Conservation (phyloP, 2,113 vertebrate genomes). For the Ammospiza caudacuta region DNA sequence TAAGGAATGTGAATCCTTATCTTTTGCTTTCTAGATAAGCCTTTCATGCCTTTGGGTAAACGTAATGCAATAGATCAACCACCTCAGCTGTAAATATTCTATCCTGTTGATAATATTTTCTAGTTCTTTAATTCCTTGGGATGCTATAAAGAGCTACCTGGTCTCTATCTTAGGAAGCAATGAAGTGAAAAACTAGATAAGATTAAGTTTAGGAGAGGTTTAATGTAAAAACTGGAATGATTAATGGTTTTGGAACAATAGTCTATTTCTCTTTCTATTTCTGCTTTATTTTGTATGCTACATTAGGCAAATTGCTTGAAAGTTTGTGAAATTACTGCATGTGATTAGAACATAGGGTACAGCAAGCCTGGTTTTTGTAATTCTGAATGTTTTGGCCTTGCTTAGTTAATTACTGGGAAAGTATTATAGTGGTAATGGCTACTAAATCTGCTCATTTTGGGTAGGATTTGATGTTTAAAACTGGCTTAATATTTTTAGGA, state of each 20-base stretch:
- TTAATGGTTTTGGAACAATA: background rate
- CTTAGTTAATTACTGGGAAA: background rate
- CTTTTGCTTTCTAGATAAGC: background rate
- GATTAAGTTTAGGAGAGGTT: background rate
- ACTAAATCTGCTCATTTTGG: background rate
- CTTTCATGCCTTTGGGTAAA: slow-evolving; percentile 2
- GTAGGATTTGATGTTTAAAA: background rate
- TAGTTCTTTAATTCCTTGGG: background rate
- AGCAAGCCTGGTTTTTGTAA: background rate
- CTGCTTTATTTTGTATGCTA: background rate
- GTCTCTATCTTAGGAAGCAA: background rate
- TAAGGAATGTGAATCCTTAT: background rate
- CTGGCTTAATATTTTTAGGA: background rate
- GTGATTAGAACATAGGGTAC: background rate
- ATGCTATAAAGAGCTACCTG: background rate
- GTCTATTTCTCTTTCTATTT: background rate
- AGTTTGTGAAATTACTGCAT: background rate
- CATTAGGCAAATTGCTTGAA: background rate
- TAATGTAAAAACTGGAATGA: background rate
- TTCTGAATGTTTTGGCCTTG: background rate
- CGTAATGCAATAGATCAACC: background rate
- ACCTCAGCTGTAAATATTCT: background rate
- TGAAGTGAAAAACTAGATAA: background rate
- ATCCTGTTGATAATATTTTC: background rate
- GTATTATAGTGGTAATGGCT: background rate